Evolutionary conservation across 1,140 invertebrate species (phyloP).

Genomic region (Lineus longissimus): DNA sequence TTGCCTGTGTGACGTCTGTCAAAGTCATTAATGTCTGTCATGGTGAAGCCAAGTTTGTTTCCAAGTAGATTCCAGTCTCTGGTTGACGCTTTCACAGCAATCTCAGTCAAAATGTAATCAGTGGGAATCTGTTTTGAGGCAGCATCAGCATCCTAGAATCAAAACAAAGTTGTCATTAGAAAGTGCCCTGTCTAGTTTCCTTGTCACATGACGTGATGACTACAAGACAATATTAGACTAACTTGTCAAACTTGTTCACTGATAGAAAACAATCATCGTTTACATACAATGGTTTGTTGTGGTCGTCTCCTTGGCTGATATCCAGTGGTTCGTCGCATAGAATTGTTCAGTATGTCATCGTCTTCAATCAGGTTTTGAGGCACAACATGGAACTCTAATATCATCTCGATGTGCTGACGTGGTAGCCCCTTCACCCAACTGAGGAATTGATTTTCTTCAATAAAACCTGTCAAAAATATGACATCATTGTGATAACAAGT

Average conservation of each 20-base stretch:
- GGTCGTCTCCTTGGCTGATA: too few species aligned
- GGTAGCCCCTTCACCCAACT: constrained; percentile 27
- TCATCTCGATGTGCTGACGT: constrained; percentile 13
- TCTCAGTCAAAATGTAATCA: constrained; percentile 31
- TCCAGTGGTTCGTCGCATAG: too few species aligned
- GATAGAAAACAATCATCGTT: too few species aligned
- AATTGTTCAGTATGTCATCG: too few species aligned
- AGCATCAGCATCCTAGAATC: neutral
- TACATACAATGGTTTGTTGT: too few species aligned
- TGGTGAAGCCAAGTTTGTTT: constrained; percentile 41
- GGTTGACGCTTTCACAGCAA: constrained; percentile 36
- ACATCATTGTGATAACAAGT: too few species aligned
- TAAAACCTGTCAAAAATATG: constrained; percentile 20
- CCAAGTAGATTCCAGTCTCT: constrained; percentile 43
- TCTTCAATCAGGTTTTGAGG: constrained; percentile 8
- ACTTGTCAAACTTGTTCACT: too few species aligned
- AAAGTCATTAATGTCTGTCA: constrained; percentile 38
- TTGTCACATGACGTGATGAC: too few species aligned
- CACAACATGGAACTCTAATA: constrained; percentile 38
- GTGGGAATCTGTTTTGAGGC: constrained; percentile 25
- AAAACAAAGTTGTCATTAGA: too few species aligned
- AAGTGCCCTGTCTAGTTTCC: too few species aligned
- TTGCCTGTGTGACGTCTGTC: constrained; percentile 24
- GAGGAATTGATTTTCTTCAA: constrained; percentile 29
- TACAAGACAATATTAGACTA: too few species aligned